Evolutionary conservation across 2,888 invertebrate genomes (phyloP), one percentile per base, ranked within the genome.

Genomic region (Philopedon plagiatum): DNA sequence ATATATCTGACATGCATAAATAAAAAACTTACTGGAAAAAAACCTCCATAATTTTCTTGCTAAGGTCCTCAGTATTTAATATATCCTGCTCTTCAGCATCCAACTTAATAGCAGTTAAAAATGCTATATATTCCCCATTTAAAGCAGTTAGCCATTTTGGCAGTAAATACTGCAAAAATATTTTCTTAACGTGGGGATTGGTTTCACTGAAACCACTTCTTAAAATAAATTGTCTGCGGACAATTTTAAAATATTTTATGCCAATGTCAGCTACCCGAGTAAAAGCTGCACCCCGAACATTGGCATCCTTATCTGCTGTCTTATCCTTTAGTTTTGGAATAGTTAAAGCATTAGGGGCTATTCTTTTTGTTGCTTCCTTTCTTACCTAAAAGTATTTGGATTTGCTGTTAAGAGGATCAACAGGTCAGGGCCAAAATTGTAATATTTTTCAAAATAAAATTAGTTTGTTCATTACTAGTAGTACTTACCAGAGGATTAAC

Each of bases 141-240:
- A 91, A 93, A 0, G 90, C 87, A 60, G 90, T 88, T 71, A 95
- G 85, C 96, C 96, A 96, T 4, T 91, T 87, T 0, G 93, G 92
- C 1, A 96, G 84, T 76, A 94, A 82, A 29, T 85, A 82, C 37
- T 85, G 86, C 19, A 84, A 82, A 0, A 90, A 88, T 61, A 85
- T 83, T 44, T 81, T 85, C 84, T 62, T 83, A 1, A 90, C 88
- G 41, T 80, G 81, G 75, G 89, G 88, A 5, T 89, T 87, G 72
- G 87, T 85, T 79, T 93, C 93, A 71, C 88, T 88, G 0, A 93
- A 86, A 0, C 93, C 93, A 75, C 89, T 87, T 58, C 88, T 87
- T 5, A 93, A 81, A 1, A 93, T 82, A 8, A 86, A 85, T 29
- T 91, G 86, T 60, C 93, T 87, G 79, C 92, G 90, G 0, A 89